Percentiles rank a stretch among this genome's conserved stretches.
Evolutionary conservation across 2,113 vertebrate genomes (phyloP).

Genomic region (Telmatochromis sp.): DNA sequence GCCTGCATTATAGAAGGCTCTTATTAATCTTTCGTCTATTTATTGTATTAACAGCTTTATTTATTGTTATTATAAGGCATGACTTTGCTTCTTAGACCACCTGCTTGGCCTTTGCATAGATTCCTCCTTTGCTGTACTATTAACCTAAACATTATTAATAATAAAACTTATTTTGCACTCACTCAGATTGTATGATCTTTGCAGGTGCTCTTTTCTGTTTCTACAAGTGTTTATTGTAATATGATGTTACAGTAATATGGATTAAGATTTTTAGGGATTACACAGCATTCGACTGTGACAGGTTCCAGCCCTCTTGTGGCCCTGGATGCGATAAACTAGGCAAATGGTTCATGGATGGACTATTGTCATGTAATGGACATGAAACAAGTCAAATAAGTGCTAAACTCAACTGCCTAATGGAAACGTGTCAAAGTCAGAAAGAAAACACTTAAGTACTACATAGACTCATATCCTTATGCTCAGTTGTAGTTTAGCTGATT

Average conservation of each 20-base stretch:
- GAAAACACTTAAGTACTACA: not conserved
- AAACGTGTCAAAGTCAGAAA: not conserved
- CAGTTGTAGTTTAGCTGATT: not conserved
- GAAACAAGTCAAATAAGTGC: not conserved
- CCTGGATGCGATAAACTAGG: not conserved
- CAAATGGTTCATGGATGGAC: not conserved
- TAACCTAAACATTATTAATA: conserved; percentile 71
- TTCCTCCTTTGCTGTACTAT: conserved; percentile 55
- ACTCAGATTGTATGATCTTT: not conserved
- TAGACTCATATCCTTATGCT: not conserved
- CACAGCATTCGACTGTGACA: not conserved
- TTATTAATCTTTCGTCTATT: conserved; percentile 79
- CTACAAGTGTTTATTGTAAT: not conserved
- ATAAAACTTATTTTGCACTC: conserved; percentile 22
- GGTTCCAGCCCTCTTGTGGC: not conserved
- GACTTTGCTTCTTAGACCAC: conserved; percentile 26
- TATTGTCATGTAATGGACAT: not conserved
- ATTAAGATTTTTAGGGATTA: not conserved
- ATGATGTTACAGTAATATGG: not conserved
- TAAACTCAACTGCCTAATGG: not conserved
- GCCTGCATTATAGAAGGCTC: conserved; percentile 91
- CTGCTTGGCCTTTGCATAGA: conserved; percentile 32
- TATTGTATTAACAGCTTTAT: conserved; percentile 81
- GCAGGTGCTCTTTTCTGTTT: not conserved
- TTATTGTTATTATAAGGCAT: conserved; percentile 68